Percentiles rank a stretch among this genome's conserved stretches.
Conservation (phyloP, 2,113 vertebrate genomes). For the Semnornis frantzii region DNA sequence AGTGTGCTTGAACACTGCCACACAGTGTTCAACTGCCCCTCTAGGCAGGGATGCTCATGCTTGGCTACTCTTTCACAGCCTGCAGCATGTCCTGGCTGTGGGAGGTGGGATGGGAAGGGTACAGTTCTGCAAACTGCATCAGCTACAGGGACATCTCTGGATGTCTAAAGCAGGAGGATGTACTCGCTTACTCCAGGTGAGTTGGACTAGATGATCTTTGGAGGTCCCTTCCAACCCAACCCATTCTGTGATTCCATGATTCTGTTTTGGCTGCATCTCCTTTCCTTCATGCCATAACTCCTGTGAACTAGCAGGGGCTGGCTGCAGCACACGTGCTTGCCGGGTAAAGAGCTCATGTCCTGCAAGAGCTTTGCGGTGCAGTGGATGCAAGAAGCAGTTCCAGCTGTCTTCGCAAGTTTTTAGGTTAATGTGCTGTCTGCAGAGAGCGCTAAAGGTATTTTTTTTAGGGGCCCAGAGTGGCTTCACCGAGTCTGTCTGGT, state of each 20-base stretch:
- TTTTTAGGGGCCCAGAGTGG: background rate
- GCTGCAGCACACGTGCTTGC: accelerated
- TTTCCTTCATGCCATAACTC: accelerated
- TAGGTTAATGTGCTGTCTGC: background rate
- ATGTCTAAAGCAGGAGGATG: background rate
- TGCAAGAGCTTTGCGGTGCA: background rate
- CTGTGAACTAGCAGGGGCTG: background rate
- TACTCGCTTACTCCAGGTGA: too few species aligned
- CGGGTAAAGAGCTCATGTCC: background rate
- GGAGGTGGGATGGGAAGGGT: background rate
- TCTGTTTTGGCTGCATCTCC: background rate
- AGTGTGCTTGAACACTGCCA: accelerated
- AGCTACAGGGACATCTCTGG: background rate
- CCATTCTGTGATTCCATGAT: too few species aligned
- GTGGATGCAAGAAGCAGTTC: accelerated
- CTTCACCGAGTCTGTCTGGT: background rate
- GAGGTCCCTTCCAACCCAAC: too few species aligned
- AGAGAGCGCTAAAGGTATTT: slow-evolving; percentile 1
- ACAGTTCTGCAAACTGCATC: background rate
- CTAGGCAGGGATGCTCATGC: accelerated
- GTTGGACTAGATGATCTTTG: too few species aligned
- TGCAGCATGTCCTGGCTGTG: accelerated
- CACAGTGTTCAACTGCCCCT: accelerated
- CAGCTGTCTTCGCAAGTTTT: background rate
- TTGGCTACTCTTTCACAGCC: background rate